phyloP scores from a whole-genome alignment of 2,113 vertebrate genomes.

The Herpetotheres cachinnans region DNA sequence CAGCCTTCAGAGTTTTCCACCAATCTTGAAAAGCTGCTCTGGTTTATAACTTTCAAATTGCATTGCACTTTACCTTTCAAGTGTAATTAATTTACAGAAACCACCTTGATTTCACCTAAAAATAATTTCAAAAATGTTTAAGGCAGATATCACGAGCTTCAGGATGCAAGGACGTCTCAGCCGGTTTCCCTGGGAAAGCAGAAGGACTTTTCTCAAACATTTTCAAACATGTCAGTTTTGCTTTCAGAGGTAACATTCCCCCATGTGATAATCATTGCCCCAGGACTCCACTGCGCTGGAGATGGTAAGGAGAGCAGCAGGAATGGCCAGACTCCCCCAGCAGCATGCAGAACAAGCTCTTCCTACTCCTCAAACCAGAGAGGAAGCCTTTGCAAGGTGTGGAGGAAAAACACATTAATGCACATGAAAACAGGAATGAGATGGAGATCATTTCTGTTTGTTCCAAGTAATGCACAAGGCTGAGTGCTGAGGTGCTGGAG shows the following conservation, averaged over 20 bases:
- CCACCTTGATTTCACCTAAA: background rate
- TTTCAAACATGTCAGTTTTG: background rate
- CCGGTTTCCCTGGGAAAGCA: background rate
- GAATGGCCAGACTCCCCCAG: background rate
- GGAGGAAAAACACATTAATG: background rate
- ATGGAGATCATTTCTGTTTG: background rate
- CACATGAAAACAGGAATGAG: background rate
- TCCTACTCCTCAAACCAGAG: background rate
- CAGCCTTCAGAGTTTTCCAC: background rate
- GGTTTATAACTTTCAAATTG: background rate
- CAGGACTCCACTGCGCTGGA: background rate
- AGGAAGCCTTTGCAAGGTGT: background rate
- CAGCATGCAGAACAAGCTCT: background rate
- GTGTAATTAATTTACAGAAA: conserved; percentile 27
- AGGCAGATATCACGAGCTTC: background rate
- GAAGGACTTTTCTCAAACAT: background rate
- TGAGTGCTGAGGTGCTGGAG: background rate
- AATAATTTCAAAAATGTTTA: background rate
- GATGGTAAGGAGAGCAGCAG: background rate
- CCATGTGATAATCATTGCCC: background rate
- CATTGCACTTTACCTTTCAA: background rate
- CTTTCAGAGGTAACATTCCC: background rate
- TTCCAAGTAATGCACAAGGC: background rate
- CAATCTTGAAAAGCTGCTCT: background rate
- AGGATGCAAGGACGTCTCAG: background rate